Base-by-base conservation (phyloP, 2,797 vertebrate species). In the Menidia menidia region DNA sequence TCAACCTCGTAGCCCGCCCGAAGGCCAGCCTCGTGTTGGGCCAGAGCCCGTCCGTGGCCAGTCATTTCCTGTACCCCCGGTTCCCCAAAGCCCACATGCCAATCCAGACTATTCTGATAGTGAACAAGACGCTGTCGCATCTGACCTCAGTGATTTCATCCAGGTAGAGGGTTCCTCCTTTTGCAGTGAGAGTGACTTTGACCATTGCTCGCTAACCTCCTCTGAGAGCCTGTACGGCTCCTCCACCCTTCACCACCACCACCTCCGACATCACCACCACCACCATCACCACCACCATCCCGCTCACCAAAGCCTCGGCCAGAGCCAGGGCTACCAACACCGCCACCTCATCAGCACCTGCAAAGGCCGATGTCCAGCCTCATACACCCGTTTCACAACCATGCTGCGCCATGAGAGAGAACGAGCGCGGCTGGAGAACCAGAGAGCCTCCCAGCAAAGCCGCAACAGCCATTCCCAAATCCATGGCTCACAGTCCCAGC, bases 101-200 rank as follows among this genome's bases (percentile, higher is more conserved):
- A 80, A 85, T 76, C 67, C 89, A 31, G 97, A 99, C 44, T 96
- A 95, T 75, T 98, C 97, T 0, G 97, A 98, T 87, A 98, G 97
- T 4, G 98, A 99, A 81, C 97, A 95, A 33, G 97, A 99, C 0
- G 97, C 96, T 3, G 78, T 95, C 3, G 96, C 96, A 30, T 99
- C 98, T 3, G 98, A 99, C 84, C 93, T 98, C 89, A 98, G 98
- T 60, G 98, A 99, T 89, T 98, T 96, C 83, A 90, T 98, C 32
- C 98, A 97, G 56, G 95, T 97, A 67, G 98, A 99, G 84, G 97
- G 97, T 31, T 98, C 97, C 0, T 99, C 98, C 8, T 97, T 99
- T 75, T 99, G 97, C 88, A 99, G 97, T n/a, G 98, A 99, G 83
- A 99, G 97, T 48, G 98, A 99, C 70, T 96, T 99, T 52, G 98